Conservation (phyloP, 2,888 invertebrate genomes). For the Octodonta nipae region DNA sequence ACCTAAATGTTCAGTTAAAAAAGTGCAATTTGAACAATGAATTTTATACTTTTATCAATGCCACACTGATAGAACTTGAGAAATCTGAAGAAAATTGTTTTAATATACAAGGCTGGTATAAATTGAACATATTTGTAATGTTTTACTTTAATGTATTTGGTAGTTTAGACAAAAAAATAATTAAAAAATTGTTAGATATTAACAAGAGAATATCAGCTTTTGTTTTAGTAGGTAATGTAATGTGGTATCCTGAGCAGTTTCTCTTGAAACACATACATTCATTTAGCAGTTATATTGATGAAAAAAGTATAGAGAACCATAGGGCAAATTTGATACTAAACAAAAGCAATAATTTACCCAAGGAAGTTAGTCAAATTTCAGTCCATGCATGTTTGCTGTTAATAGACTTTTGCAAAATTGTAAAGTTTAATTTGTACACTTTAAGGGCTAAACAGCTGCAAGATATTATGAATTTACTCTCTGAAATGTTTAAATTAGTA, state of each 20-base stretch:
- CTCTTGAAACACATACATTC: constrained; percentile 50
- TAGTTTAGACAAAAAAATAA: constrained; percentile 59
- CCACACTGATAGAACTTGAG: constrained; percentile 49
- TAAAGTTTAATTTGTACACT: constrained; percentile 36
- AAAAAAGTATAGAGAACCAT: constrained; percentile 31
- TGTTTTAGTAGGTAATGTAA: constrained; percentile 61
- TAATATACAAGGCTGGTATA: constrained; percentile 46
- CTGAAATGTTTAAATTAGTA: constrained; percentile 37
- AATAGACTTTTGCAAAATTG: constrained; percentile 44
- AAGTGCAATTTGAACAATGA: constrained; percentile 39
- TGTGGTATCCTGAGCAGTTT: constrained; percentile 80
- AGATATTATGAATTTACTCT: constrained; percentile 40
- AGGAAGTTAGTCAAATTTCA: constrained; percentile 42
- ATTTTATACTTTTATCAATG: constrained; percentile 52
- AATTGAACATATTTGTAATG: constrained; percentile 54
- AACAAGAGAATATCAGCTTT: constrained; percentile 68
- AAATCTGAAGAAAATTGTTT: constrained; percentile 41
- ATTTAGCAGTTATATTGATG: constrained; percentile 41
- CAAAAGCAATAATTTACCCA: constrained; percentile 45
- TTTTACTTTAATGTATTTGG: constrained; percentile 62
- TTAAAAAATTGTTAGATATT: constrained; percentile 58
- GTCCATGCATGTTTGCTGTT: constrained; percentile 47
- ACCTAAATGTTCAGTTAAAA: constrained; percentile 25
- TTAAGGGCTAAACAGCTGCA: constrained; percentile 43
- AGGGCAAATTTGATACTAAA: constrained; percentile 44